phyloP scores from a whole-genome alignment of 1,140 invertebrate species.

The Nasonia longicornis region DNA sequence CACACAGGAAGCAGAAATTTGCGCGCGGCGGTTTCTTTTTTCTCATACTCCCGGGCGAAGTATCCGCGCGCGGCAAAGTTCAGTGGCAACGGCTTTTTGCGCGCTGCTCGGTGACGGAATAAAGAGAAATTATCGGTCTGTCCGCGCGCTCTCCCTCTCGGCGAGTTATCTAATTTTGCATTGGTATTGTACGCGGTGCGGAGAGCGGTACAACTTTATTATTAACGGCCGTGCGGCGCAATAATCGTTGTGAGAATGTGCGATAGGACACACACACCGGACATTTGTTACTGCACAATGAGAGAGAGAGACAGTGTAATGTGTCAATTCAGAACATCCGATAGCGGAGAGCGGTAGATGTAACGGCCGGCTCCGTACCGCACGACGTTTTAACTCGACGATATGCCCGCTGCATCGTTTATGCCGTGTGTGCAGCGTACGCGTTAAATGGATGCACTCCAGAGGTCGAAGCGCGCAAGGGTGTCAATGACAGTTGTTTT shows the following conservation, averaged over 20 bases:
- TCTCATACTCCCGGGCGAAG: not conserved
- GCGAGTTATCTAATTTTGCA: constrained; percentile 22
- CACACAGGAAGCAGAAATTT: not conserved
- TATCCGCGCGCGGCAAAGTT: constrained; percentile 16
- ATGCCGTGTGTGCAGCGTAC: not conserved
- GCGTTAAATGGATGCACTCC: not conserved
- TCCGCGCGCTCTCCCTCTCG: not conserved
- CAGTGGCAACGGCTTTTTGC: constrained; percentile 10
- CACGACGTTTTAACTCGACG: constrained; percentile 25
- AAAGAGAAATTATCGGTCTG: constrained; percentile 20
- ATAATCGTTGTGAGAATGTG: constrained; percentile 36
- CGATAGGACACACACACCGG: constrained; percentile 36
- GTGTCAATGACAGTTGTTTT: not conserved
- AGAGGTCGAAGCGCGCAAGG: not conserved
- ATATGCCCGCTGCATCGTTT: not conserved
- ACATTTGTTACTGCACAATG: constrained; percentile 42
- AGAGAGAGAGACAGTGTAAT: constrained; percentile 25
- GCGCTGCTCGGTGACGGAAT: not conserved
- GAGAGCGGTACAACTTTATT: constrained; percentile 23
- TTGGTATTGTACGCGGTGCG: not conserved
- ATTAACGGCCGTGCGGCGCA: constrained; percentile 23
- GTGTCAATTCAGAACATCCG: constrained; percentile 43
- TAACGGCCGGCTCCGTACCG: constrained; percentile 24
- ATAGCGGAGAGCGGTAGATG: constrained; percentile 15
- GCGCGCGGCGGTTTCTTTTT: not conserved